Evolutionary conservation across 1,140 invertebrate species (phyloP), one percentile per base, ranked within the genome.

Genomic region (Plectrocnemia conspersa): DNA sequence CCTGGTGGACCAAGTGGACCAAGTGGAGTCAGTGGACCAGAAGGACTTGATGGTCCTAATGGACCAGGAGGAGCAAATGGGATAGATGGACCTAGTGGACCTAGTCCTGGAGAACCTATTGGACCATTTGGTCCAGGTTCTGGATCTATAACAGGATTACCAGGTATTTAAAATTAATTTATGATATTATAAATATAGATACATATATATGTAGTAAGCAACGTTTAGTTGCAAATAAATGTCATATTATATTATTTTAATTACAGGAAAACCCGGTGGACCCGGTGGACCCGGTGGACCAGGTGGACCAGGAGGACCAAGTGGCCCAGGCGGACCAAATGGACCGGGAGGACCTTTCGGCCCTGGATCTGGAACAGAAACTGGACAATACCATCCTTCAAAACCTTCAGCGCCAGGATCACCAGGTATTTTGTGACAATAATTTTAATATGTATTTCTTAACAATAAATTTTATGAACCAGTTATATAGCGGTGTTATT

Each of bases 1-100:
- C 36, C 56, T 16, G 22, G 38, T 25, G 54, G 27, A 45, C 25
- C 48, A 11, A 52, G 44, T 19, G 11, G 22, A 44, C 60, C 62
- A 32, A 50, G 41, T 22, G n/a, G 18, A 40, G 56, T 38, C 15
- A 38, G 41, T 19, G 42, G 52, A 3, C 40, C 48, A 24, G 49
- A 27, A 4, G 41, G 32, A 42, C 45, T 58, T 21, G 48, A 42
- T 10, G 42, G 40, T 18, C 58, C 58, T 35, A 16, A 24, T 42
- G 7, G 21, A 29, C 54, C 58, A 21, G 53, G 47, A 22, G 41
- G 44, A 21, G 42, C 61, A 29, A 48, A 47, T 33, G 24, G 46
- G 5, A 7, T 29, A 5, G 32, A 10, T 15, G 19, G 32, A 49
- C 46, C 42, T 9, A 27, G 50, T 3, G 40, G 50, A 32, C 46